phyloP scores from a whole-genome alignment of 2,888 invertebrate genomes.

The Ormyrus rosae region DNA sequence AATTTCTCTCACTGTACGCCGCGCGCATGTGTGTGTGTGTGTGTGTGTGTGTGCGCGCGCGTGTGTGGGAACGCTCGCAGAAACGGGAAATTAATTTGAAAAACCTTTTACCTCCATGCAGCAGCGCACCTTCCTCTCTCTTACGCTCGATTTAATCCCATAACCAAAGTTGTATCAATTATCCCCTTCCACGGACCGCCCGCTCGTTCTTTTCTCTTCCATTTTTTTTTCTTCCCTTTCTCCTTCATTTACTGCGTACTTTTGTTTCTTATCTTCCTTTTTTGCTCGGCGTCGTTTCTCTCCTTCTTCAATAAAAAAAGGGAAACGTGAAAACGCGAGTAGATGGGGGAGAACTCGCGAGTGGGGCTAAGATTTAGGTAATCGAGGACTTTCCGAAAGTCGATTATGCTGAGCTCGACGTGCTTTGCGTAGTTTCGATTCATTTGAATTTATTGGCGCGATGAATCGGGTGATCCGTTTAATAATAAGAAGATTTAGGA shows the following conservation, averaged over 20 bases:
- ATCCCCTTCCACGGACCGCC: slow-evolving; percentile 51
- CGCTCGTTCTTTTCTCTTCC: not conserved
- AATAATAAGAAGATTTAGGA: not conserved
- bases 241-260: slow-evolving; percentile 3
- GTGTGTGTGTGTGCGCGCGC: too few species aligned
- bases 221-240: slow-evolving; percentile 4
- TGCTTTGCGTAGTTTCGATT: slow-evolving; percentile 17
- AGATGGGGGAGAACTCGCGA: not conserved
- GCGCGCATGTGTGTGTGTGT: too few species aligned
- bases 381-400: not conserved
- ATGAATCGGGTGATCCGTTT: too few species aligned
- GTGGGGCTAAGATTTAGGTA: slow-evolving; percentile 6
- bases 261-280: not conserved
- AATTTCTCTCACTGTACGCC: not conserved
- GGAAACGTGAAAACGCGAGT: too few species aligned
- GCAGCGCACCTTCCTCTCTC: slow-evolving; percentile 29
- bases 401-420: not conserved
- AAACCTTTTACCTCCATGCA: slow-evolving; percentile 61
- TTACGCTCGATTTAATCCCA: slow-evolving; percentile 66
- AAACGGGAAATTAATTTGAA: slow-evolving; percentile 65
- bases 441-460: slow-evolving; percentile 10
- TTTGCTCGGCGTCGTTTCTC: not conserved
- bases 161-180: slow-evolving; percentile 65
- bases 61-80: not conserved
- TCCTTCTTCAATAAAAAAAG: not conserved